These are phyloP conservation scores for Chlorodrepanis virens DNA, from an alignment of 2,113 vertebrate genomes.

Conservation along the genomic window DNA sequence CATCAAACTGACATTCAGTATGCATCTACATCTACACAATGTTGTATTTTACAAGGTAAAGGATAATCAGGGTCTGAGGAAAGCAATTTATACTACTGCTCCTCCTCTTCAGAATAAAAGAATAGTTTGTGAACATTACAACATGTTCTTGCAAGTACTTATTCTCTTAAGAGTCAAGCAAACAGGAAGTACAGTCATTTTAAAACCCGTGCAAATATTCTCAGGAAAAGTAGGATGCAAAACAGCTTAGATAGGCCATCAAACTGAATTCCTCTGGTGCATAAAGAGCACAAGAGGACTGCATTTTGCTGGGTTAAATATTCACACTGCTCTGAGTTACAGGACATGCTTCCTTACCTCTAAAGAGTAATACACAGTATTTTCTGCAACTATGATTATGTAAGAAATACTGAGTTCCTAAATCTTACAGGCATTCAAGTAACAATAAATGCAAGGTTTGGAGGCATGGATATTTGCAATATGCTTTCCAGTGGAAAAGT, in stretches of 20 bases:
- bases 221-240: neutral
- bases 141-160: neutral
- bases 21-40: neutral
- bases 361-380: neutral
- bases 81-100: neutral
- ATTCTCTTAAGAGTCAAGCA: neutral
- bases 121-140: neutral
- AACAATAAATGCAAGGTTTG: neutral
- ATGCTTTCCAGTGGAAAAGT: neutral
- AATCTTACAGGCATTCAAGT: neutral
- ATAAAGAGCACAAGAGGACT: accelerated
- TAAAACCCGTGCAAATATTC: neutral
- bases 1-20: neutral
- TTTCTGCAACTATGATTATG: neutral
- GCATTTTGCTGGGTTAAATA: neutral
- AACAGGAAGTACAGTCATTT: neutral
- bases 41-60: accelerated
- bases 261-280: neutral
- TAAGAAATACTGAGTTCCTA: neutral
- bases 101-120: neutral
- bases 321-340: neutral
- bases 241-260: neutral
- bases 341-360: neutral
- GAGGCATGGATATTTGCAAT: neutral
- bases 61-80: neutral